Evolutionary conservation across 2,797 vertebrate species (phyloP), one percentile per base, ranked within the genome.

Genomic region (Halcyon smyrnensis): DNA sequence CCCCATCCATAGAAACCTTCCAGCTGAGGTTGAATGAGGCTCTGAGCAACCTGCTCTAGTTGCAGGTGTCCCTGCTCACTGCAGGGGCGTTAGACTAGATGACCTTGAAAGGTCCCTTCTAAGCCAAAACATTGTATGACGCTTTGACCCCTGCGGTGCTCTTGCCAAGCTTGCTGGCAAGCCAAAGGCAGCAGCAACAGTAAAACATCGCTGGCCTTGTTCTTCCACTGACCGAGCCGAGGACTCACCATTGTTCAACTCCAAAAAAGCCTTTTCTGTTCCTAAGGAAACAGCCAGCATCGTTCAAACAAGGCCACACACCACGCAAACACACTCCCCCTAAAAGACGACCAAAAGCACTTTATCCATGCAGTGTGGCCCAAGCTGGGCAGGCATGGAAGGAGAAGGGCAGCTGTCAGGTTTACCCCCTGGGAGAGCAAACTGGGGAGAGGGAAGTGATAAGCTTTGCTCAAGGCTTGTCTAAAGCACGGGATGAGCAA

Each of bases 321-420:
- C 84, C 64, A 9, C 0, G 45, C n/a, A 3, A 30, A n/a, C 3
- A 4, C 70, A 28, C n/a, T 36, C 54, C 60, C 53, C 18, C 11
- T 24, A 37, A 19, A 53, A 87, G 25, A 37, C 1, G 7, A 54
- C 27, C n/a, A 10, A 18, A 70, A 81, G 59, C 27, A 3, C 17
- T 80, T 71, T 1, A 53, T 6, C 36, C 3, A 0, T 34, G 48
- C 21, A 2, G 32, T 5, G 1, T 1, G 1, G 56, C 16, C n/a
- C 32, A 57, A 36, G 46, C 39, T 27, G 54, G 43, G 16, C 25
- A 24, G 56, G 50, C 46, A 43, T 0, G 0, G 53, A 11, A 3
- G 41, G n/a, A 84, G 32, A 39, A 16, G 51, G 43, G 23, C 4
- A 0, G 63, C 39, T 48, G 30, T 28, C 20, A 30, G 63, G 60